Conservation (phyloP, 2,797 vertebrate genomes). For the Atherinosoma microstoma region DNA sequence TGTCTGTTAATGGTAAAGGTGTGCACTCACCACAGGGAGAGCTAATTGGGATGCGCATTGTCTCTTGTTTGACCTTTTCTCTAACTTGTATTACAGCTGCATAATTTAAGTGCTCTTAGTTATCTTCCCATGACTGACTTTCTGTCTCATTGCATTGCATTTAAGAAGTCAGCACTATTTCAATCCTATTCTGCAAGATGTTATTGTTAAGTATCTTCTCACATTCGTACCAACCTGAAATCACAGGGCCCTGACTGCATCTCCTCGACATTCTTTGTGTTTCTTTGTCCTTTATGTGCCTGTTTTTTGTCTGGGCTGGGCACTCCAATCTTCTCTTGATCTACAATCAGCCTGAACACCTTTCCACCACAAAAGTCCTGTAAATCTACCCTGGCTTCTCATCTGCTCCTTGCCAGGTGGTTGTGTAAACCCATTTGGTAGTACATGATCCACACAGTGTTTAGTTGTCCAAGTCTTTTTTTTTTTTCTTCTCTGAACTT, state of each 20-base stretch:
- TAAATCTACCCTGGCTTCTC: background rate
- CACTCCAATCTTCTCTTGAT: background rate
- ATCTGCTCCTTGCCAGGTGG: background rate
- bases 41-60: constrained; percentile 7
- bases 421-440: constrained; percentile 4
- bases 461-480: background rate
- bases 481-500: background rate
- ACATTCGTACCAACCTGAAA: background rate
- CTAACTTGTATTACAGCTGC: constrained; percentile 17
- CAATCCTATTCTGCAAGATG: background rate
- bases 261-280: background rate
- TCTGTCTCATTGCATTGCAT: background rate
- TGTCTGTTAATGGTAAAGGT: constrained; percentile 15
- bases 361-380: constrained; percentile 1
- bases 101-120: constrained; percentile 16
- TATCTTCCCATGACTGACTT: background rate
- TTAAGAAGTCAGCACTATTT: background rate
- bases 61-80: constrained; percentile 21
- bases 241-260: background rate
- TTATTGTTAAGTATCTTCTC: background rate
- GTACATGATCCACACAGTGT: background rate
- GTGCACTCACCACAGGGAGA: constrained; percentile 2
- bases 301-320: background rate
- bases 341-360: constrained; percentile 2
- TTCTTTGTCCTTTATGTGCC: background rate